Conservation (phyloP, 2,113 vertebrate genomes). For the Caranx melampygus region DNA sequence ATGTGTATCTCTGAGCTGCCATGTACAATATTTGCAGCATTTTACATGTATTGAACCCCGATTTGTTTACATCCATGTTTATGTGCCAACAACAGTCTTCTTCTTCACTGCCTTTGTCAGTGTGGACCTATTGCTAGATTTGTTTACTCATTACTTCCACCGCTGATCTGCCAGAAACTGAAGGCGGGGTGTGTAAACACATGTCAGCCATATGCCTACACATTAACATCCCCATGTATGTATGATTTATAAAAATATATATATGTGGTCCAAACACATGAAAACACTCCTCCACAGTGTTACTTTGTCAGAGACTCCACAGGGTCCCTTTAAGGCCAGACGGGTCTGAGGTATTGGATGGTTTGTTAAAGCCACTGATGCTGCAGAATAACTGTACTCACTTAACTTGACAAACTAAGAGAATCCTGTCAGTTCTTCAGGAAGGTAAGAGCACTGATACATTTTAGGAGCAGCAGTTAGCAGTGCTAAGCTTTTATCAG, state of each 20-base stretch:
- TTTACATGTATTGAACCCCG: neutral
- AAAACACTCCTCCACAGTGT: neutral
- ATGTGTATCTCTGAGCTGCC: neutral
- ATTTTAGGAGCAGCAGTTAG: slow-evolving; percentile 17
- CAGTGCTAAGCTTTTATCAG: slow-evolving; percentile 10
- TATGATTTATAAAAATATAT: too few species aligned
- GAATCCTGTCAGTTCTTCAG: neutral
- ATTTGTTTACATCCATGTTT: neutral
- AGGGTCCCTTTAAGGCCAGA: neutral
- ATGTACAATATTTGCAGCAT: neutral
- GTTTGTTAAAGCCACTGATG: neutral
- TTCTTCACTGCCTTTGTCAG: neutral
- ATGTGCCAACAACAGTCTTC: neutral
- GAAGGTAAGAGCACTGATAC: neutral
- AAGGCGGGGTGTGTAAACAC: too few species aligned
- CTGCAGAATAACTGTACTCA: slow-evolving; percentile 31
- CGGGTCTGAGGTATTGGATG: neutral
- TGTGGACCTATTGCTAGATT: neutral
- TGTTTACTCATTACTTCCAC: neutral
- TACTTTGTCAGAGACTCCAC: neutral
- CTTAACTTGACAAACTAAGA: neutral
- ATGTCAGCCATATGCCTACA: neutral
- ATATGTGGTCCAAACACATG: too few species aligned
- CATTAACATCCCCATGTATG: neutral
- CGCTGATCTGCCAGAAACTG: neutral